A percentile compares a stretch with the other conserved stretches of the same genome.
Evolutionary conservation across 1,140 invertebrate genomes (phyloP).

Genomic region (Aphis gossypii): DNA sequence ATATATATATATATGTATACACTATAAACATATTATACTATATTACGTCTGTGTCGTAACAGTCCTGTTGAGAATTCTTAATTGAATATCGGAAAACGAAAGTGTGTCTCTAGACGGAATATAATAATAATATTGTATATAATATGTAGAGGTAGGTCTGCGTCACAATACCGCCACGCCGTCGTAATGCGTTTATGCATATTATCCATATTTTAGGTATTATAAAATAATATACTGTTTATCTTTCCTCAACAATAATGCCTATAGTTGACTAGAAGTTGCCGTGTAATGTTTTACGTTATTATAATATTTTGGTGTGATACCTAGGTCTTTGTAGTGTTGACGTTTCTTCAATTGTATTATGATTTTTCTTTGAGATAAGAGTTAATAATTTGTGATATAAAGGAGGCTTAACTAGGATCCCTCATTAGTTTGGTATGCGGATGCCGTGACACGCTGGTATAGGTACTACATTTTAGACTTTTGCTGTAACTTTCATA

Average conservation of each 20-base stretch:
- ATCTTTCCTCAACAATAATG: not conserved
- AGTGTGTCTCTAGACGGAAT: slow-evolving; percentile 38
- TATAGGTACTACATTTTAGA: not conserved
- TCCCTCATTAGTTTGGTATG: not conserved
- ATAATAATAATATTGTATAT: not conserved
- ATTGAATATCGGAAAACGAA: slow-evolving; percentile 56
- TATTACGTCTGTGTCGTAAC: slow-evolving; percentile 47
- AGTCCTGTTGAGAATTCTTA: slow-evolving; percentile 53
- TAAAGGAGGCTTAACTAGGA: not conserved
- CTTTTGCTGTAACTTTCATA: not conserved
- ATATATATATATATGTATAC: not conserved
- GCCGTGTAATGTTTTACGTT: not conserved
- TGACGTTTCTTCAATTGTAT: not conserved
- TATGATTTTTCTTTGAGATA: not conserved
- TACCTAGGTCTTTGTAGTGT: not conserved
- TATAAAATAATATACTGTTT: not conserved
- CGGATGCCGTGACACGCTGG: not conserved
- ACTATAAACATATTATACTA: not conserved
- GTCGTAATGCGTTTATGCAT: not conserved
- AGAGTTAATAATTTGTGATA: not conserved
- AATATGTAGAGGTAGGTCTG: not conserved
- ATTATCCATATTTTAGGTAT: not conserved
- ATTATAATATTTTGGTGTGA: not conserved
- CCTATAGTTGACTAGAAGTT: not conserved
- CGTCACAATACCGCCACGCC: not conserved